Base-by-base conservation (phyloP, 2,113 vertebrate species). In the Murina feae region DNA sequence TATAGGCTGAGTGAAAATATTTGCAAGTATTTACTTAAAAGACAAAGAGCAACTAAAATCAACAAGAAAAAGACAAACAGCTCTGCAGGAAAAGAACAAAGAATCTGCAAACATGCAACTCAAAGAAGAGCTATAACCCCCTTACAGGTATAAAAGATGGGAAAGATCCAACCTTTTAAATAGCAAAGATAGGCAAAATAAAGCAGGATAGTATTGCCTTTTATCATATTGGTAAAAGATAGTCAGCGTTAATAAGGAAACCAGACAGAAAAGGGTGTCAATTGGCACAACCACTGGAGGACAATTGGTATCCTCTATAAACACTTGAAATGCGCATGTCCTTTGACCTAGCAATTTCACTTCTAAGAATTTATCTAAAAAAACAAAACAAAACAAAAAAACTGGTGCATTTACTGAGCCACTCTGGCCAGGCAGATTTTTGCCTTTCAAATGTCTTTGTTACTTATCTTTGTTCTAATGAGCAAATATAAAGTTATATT, bases 1-100 rank as follows among this genome's bases (percentile, higher is more conserved):
- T 51, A 2, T 2, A 72, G 51, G 37, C 9, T 86, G 42, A 63
- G 14, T 88, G n/a, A 90, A 80, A 92, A 85, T 84, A 65, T 51
- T 95, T 90, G 86, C 53, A 93, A 91, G 88, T 90, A 79, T 92
- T 95, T 94, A 95, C 63, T 63, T 68, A 74, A 87, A 63, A 80
- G 42, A 58, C 72, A 51, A 65, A 60, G 65, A 53, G 37, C 66
- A 90, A 39, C 51, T 42, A 86, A 92, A 76, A 89, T 63, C 44
- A 81, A 65, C 17, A 69, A 69, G 58, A 86, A 91, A 89, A 86
- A 51, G 51, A 37, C 37, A 35, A 72, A 66, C 30, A 47, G 9
- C 6, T 49, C 60, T 83, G 11, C 37, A 69, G 35, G 51, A 71
- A 72, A 69, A 81, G 20, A 79, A 21, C 18, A 78, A 60, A 86